Conservation (phyloP, 2,113 vertebrate species). For the Aphyosemion australe region DNA sequence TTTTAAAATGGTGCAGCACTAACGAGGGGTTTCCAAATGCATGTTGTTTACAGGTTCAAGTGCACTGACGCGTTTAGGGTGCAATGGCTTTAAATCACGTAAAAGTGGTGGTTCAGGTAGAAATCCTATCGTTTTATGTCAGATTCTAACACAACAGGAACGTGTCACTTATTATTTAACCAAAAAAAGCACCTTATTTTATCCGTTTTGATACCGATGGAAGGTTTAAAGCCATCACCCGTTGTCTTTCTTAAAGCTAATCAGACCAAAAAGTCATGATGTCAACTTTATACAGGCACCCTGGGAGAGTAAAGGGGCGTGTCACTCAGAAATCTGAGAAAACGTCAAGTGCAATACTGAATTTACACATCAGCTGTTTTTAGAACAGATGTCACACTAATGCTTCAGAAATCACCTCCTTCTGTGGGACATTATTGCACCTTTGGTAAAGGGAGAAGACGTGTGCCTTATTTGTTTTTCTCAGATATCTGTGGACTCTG, state of each 20-base stretch:
- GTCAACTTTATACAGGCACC: neutral
- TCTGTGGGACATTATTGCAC: slow-evolving; percentile 5
- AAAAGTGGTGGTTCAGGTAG: slow-evolving; percentile 6
- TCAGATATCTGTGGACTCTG: slow-evolving; percentile 33
- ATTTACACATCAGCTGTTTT: neutral
- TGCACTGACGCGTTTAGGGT: slow-evolving; percentile 4
- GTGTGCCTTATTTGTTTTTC: slow-evolving; percentile 71
- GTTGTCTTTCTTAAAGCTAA: neutral
- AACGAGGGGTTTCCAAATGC: neutral
- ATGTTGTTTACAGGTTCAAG: slow-evolving; percentile 12
- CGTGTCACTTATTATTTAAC: neutral
- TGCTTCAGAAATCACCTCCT: neutral
- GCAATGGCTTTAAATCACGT: slow-evolving; percentile 14
- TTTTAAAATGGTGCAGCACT: slow-evolving; percentile 3
- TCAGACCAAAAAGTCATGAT: neutral
- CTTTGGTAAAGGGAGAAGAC: slow-evolving; percentile 15
- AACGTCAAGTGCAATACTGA: slow-evolving; percentile 44
- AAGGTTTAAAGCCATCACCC: neutral
- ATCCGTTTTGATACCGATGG: neutral
- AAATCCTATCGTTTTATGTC: neutral
- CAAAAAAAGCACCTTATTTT: slow-evolving; percentile 29
- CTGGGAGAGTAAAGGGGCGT: slow-evolving; percentile 1
- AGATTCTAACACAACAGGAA: slow-evolving; percentile 6
- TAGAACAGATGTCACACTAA: neutral
- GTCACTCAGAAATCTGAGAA: slow-evolving; percentile 24